A percentile compares a stretch with the other conserved stretches of the same genome.
Evolutionary conservation across 2,888 invertebrate species (phyloP).

Genomic region (Himalopsyche kuldschensis): DNA sequence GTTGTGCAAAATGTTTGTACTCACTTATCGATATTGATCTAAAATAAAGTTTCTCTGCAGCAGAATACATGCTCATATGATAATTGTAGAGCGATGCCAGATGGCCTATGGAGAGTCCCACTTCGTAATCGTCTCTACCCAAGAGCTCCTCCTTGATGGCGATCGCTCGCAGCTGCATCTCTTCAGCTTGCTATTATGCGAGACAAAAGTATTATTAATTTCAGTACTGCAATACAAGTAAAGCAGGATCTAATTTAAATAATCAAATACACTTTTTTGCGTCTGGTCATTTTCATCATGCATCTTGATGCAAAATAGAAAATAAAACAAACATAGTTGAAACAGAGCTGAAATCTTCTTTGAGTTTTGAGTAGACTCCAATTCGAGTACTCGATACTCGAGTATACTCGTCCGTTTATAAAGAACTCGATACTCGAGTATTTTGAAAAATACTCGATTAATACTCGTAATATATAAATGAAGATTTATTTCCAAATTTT

Average conservation of each 20-base stretch:
- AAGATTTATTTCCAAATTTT: no score
- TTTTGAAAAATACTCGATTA: no score
- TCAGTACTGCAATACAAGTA: background rate
- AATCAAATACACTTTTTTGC: no score
- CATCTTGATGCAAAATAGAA: background rate
- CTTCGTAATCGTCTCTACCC: constrained; percentile 86
- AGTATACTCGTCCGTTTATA: no score
- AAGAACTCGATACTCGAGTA: no score
- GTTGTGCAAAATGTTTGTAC: constrained; percentile 47
- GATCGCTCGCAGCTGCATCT: constrained; percentile 92
- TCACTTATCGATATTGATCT: constrained; percentile 87
- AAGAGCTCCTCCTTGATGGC: constrained; percentile 85
- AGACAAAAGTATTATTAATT: background rate
- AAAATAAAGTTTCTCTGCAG: constrained; percentile 85
- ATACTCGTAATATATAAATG: no score
- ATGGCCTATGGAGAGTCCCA: constrained; percentile 89
- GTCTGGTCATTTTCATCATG: background rate
- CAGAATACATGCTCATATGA: constrained; percentile 84
- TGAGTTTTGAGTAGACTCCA: no score
- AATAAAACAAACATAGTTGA: no score
- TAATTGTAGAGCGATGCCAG: constrained; percentile 94
- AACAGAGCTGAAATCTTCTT: no score
- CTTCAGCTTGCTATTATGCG: constrained; percentile 74
- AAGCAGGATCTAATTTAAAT: background rate
- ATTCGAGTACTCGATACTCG: no score